Percentiles rank a stretch among this genome's conserved stretches.
Conservation (phyloP, 2,113 vertebrate genomes). For the Bombycilla garrulus region DNA sequence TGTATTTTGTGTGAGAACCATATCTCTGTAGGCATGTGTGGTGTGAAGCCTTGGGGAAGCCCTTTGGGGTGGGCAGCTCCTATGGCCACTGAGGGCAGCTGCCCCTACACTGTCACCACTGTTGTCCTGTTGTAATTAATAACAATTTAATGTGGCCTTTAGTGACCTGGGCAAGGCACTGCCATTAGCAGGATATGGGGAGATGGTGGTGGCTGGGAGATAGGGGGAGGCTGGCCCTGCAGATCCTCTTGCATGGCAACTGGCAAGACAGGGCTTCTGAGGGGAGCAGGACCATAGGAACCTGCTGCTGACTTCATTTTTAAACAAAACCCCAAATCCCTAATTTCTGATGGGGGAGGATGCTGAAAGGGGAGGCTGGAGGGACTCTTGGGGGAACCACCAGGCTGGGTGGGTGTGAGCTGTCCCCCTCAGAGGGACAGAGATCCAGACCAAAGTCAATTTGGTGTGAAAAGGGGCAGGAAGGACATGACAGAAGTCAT, state of each 20-base stretch:
- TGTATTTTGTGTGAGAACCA: background rate
- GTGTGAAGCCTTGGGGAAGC: background rate
- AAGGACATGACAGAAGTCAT: background rate
- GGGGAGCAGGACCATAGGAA: background rate
- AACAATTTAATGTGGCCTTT: background rate
- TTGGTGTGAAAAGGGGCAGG: background rate
- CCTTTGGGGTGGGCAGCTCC: accelerated
- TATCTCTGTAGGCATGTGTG: background rate
- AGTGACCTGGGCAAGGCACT: background rate
- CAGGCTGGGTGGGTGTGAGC: background rate
- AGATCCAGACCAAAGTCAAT: background rate
- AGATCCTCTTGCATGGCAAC: background rate
- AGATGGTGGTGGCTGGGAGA: accelerated
- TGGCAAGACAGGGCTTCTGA: background rate
- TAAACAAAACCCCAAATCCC: background rate
- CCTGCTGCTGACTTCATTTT: background rate
- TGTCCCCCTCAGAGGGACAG: accelerated
- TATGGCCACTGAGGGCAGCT: accelerated
- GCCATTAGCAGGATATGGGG: background rate
- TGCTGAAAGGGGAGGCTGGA: background rate
- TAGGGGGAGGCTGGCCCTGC: accelerated
- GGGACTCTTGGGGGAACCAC: accelerated
- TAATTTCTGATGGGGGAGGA: background rate
- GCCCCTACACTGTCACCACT: background rate
- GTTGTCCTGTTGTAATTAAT: background rate